phyloP scores from a whole-genome alignment of 2,797 vertebrate species.

The Thaleichthys pacificus region DNA sequence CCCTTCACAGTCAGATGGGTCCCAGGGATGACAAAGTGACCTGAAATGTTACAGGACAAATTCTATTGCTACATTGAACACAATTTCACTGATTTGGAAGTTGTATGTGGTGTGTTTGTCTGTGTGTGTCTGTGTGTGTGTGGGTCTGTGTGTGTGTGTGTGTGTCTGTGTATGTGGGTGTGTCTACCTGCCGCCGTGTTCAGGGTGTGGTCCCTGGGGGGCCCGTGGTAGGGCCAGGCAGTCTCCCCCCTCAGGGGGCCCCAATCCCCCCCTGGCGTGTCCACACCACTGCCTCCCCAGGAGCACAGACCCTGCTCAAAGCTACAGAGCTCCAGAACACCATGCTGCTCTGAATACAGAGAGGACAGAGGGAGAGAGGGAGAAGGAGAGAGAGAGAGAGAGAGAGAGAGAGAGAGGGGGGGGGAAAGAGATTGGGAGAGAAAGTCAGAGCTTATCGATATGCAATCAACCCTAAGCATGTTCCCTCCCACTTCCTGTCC shows the following conservation, averaged over 20 bases:
- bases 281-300: slow-evolving; percentile 61
- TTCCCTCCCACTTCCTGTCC: too few relatives aligned
- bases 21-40: slow-evolving; percentile 69
- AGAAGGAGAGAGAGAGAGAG: neutral
- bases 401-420: neutral
- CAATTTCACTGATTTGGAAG: neutral
- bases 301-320: slow-evolving; percentile 75
- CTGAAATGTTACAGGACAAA: slow-evolving; percentile 47
- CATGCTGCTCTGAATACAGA: slow-evolving; percentile 48
- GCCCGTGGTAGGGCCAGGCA: slow-evolving; percentile 60
- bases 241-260: slow-evolving; percentile 48
- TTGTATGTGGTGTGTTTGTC: too few relatives aligned
- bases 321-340: slow-evolving; percentile 65
- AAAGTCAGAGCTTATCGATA: neutral
- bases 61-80: too few relatives aligned
- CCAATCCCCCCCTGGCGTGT: slow-evolving; percentile 61
- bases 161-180: neutral
- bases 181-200: slow-evolving; percentile 43
- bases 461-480: too few relatives aligned
- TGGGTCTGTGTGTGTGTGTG: neutral
- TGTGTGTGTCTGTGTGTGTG: neutral
- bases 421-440: too few relatives aligned
- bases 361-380: neutral
- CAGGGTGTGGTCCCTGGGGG: slow-evolving; percentile 74
- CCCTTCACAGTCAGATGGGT: slow-evolving; percentile 33